phyloP scores from a whole-genome alignment of 2,888 invertebrate species.

The Antitype chi region DNA sequence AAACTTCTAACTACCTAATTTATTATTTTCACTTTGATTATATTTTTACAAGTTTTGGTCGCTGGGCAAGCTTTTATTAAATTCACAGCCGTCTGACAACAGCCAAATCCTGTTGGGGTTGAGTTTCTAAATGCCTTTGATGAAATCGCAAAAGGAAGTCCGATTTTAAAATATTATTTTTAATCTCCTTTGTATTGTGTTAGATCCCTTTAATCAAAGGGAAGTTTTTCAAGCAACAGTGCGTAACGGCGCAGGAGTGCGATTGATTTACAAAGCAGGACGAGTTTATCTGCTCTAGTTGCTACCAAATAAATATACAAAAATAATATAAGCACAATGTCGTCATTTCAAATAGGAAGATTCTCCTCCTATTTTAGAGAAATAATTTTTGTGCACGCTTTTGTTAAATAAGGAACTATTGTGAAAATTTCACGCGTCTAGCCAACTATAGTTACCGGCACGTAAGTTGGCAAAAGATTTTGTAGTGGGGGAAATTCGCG shows the following conservation, averaged over 20 bases:
- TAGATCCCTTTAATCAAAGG: slow-evolving; percentile 30
- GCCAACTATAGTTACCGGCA: no score
- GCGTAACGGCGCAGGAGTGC: neutral
- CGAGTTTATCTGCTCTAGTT: neutral
- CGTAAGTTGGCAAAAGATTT: no score
- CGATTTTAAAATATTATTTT: slow-evolving; percentile 42
- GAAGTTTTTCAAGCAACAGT: slow-evolving; percentile 20
- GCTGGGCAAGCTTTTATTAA: slow-evolving; percentile 18
- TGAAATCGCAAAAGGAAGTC: slow-evolving; percentile 22
- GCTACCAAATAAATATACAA: neutral
- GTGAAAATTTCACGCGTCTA: no score
- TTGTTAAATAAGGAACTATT: no score
- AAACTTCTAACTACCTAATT: neutral
- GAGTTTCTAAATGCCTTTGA: slow-evolving; percentile 34
- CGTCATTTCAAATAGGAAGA: no score
- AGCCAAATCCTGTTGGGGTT: slow-evolving; percentile 11
- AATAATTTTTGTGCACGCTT: neutral
- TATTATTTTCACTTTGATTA: neutral
- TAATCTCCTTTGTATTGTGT: slow-evolving; percentile 15
- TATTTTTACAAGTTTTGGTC: slow-evolving; percentile 3
- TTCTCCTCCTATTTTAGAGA: no score
- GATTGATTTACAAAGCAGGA: slow-evolving; percentile 17
- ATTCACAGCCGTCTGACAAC: slow-evolving; percentile 10
- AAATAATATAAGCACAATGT: no score
- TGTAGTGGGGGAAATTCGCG: no score